Percentiles rank a stretch among this genome's conserved stretches.
Conservation (phyloP, 35 echinoderm and acorn worm genomes). For the Diadema setosum region DNA sequence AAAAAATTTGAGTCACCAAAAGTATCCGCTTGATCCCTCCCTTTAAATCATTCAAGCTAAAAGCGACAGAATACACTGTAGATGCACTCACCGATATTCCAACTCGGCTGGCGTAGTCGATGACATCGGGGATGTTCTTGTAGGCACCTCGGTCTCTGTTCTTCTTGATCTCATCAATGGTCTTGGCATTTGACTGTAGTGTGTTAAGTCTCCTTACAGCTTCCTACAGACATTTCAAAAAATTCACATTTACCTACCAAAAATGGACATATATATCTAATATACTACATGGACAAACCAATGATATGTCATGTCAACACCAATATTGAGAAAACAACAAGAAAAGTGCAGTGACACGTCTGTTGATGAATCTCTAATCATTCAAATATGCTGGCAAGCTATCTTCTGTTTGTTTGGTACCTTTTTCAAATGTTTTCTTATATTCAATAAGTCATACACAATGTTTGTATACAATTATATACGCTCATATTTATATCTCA, state of each 20-base stretch:
- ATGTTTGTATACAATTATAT: neutral
- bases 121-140: conserved; percentile 49
- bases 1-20: too few species aligned
- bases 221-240: conserved; percentile 48
- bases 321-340: neutral
- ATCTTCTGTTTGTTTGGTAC: neutral
- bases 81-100: conserved; percentile 53
- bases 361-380: neutral
- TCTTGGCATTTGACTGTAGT: conserved; percentile 80
- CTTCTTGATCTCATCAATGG: conserved; percentile 20
- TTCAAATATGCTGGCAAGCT: neutral
- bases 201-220: conserved; percentile 64
- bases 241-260: neutral
- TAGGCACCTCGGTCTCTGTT: conserved; percentile 14
- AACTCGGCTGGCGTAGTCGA: conserved; percentile 30
- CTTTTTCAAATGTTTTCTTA: neutral
- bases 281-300: neutral
- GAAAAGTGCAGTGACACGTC: neutral
- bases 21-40: too few species aligned
- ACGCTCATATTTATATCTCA: neutral
- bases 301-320: neutral
- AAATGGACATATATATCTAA: neutral
- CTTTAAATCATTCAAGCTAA: too few species aligned
- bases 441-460: neutral
- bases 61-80: too few species aligned